Evolutionary conservation across 2,113 vertebrate genomes (phyloP), one percentile per base, ranked within the genome.

Genomic region (Macaca mulatta): DNA sequence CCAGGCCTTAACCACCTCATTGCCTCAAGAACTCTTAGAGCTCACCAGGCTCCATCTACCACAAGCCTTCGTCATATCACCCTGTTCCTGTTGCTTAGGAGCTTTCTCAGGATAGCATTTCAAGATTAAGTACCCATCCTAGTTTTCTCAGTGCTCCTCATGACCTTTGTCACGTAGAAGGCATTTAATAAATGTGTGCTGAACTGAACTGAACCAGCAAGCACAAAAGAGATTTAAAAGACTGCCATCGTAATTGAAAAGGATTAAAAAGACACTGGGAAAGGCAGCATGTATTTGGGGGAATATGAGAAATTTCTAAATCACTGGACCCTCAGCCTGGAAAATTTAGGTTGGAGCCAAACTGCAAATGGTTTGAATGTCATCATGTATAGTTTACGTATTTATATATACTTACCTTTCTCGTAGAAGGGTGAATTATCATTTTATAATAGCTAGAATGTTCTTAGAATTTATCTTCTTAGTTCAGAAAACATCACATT

Each of bases 381-480:
- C 13, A 67, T 82, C n/a, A 0, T 67, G 6, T 95, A 2, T 70
- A 67, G 45, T 55, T 93, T 74, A 16, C 74, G 35, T 50, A 38
- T 55, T 83, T 87, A n/a, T 80, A 57, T 74, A 48, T 78, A 64
- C 30, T 85, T 92, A 52, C 5, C 32, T 59, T 59, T 84, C 67
- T 67, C 38, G 32, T 43, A 92, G 84, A 59, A 38, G 74, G 16
- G 4, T 43, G 20, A 67, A 13, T 57, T 89, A 61, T 64, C 13
- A 64, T 64, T 3, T 30, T 30, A 30, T 32, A 67, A 38, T 78
- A 72, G 70, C 35, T 43, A 52, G 69, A 83, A 67, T 90, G 40
- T 52, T 45, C 23, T 84, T 75, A 50, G 23, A 97, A 84, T 95
- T 84, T 32, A 74, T 89, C 25, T 84, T 45, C 38, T 27, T 96